Percentiles rank a stretch among this genome's conserved stretches.
Evolutionary conservation across 1,140 invertebrate genomes (phyloP).

Genomic region (Pantala flavescens): DNA sequence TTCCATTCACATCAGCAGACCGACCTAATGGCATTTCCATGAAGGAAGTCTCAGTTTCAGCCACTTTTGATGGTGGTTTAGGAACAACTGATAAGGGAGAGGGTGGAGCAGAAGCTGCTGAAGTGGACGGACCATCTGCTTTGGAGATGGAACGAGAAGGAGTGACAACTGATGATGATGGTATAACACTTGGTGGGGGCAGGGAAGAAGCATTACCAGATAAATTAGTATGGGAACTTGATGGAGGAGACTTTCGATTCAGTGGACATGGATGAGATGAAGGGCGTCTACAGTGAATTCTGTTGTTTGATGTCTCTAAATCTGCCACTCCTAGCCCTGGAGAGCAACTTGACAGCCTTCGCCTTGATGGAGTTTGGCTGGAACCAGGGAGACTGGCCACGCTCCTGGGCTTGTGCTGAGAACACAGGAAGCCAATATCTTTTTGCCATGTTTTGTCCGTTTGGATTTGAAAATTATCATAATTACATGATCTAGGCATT

Average conservation of each 20-base stretch:
- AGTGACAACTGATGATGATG: not conserved
- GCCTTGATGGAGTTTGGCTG: not conserved
- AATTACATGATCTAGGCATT: too few relatives aligned
- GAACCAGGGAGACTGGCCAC: not conserved
- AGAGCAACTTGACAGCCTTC: not conserved
- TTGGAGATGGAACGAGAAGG: not conserved
- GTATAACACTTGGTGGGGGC: not conserved
- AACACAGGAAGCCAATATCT: not conserved
- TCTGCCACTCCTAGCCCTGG: not conserved
- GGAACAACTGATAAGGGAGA: not conserved
- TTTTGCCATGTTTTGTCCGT: not conserved
- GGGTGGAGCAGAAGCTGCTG: not conserved
- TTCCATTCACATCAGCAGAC: not conserved
- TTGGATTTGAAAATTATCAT: too few relatives aligned
- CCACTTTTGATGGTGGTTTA: not conserved
- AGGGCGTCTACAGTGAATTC: not conserved
- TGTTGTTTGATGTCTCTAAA: not conserved
- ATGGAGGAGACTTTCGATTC: not conserved
- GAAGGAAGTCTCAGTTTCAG: not conserved
- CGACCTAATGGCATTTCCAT: not conserved
- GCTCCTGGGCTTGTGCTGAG: slow-evolving; percentile 1
- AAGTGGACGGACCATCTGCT: not conserved
- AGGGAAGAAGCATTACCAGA: not conserved
- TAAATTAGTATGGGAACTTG: not conserved
- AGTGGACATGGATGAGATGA: not conserved